Conservation (phyloP, 2,113 vertebrate genomes). For the Beaufortia kweichowensis region DNA sequence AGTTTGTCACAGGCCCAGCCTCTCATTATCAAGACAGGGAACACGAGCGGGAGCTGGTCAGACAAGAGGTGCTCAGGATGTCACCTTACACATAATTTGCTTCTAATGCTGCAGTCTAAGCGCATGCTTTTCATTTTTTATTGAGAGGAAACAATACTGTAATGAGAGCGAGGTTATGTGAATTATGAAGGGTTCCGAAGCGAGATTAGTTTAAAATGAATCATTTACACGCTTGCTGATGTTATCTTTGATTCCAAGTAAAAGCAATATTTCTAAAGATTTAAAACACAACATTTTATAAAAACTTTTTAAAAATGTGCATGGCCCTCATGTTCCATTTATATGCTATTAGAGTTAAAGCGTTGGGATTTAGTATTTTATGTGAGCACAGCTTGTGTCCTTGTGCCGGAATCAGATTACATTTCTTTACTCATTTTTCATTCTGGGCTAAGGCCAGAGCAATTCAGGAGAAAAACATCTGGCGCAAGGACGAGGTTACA, state of each 20-base stretch:
- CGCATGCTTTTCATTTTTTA: background rate
- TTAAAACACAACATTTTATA: background rate
- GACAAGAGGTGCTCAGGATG: constrained; percentile 37
- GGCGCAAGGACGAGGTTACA: constrained; percentile 62
- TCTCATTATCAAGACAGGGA: constrained; percentile 57
- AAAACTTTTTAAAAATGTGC: background rate
- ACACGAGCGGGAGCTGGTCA: constrained; percentile 39
- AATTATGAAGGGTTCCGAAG: too few relatives aligned
- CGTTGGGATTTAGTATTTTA: constrained; percentile 58
- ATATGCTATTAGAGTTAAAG: constrained; percentile 14
- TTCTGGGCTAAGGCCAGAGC: constrained; percentile 63
- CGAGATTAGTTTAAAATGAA: too few relatives aligned
- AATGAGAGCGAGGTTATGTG: background rate
- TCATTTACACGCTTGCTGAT: too few relatives aligned
- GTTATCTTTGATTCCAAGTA: too few relatives aligned
- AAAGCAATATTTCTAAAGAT: background rate
- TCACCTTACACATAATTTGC: constrained; percentile 22
- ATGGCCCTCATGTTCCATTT: background rate
- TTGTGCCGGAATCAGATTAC: constrained; percentile 61
- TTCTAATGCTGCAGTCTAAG: constrained; percentile 2
- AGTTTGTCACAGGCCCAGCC: constrained; percentile 66
- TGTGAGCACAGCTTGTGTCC: constrained; percentile 52
- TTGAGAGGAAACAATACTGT: constrained; percentile 1
- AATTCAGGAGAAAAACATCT: constrained; percentile 71
- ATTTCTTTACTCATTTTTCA: constrained; percentile 59